Evolutionary conservation across 2,888 invertebrate species (phyloP), one percentile per base, ranked within the genome.

Genomic region (Dicranocentrus wangi): DNA sequence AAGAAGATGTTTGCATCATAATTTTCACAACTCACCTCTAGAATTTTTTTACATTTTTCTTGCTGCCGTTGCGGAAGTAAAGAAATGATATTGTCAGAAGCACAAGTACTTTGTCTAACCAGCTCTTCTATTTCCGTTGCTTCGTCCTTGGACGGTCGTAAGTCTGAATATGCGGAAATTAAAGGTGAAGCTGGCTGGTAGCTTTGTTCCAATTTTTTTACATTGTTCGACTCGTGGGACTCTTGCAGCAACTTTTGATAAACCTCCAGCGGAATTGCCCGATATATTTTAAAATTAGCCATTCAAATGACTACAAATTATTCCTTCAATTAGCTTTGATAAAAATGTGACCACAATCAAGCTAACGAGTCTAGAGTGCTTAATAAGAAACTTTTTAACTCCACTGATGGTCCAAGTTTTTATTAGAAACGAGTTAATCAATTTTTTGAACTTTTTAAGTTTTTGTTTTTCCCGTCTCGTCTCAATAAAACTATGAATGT

Each of bases 321-420:
- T 0, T 17, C 71, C 60, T 15, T 71, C 71, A 58, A 71, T n/a
- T 19, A 71, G 17, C n/a, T 68, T 68, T 8, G 68, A 23, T 42
- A 71, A 60, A 71, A 71, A 71, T 15, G 71, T 60, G 10, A 71
- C 60, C 13, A 71, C 60, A 17, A 71, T 23, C 3, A 71, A 13
- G 15, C 42, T 17, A n/a, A 71, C 71, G 3, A 71, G 21, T 21
- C 28, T 17, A 15, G 58, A 23, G 17, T 71, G 58, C n/a, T 42
- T 58, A n/a, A 71, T 23, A 5, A 71, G 43, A 60, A 71, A 71
- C 58, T 71, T 71, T 71, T 42, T 58, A 7, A 58, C 58, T 8
- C 27, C 17, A n/a, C 2, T 17, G 28, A 58, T 23, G 17, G 58
- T 42, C 71, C 71, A 71, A 0, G n/a, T 21, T 13, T 71, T 71